Evolutionary conservation across 2,888 invertebrate species (phyloP).

Genomic region (Drosophila colorata): DNA sequence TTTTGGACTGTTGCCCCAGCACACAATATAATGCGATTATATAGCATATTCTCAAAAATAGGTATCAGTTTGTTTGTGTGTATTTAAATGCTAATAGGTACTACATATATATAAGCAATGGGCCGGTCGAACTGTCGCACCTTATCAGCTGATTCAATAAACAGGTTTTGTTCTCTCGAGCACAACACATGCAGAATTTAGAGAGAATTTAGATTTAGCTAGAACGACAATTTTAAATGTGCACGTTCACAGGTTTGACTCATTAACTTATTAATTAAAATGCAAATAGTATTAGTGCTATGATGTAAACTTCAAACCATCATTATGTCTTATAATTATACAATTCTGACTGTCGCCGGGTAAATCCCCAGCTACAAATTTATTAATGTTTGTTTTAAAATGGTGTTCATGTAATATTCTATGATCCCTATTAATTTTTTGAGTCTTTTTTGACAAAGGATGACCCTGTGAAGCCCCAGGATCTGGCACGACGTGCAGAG

Average conservation of each 20-base stretch:
- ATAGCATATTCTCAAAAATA: slow-evolving; percentile 2
- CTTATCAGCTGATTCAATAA: slow-evolving; percentile 22
- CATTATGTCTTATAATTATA: background rate
- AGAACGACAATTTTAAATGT: background rate
- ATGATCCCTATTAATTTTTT: too few relatives aligned
- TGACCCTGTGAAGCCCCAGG: too few relatives aligned
- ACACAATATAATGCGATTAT: background rate
- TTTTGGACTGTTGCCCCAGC: slow-evolving; percentile 16
- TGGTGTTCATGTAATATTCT: too few relatives aligned
- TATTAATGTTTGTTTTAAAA: background rate
- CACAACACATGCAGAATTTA: background rate
- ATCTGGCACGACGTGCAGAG: too few relatives aligned
- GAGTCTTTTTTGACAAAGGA: too few relatives aligned
- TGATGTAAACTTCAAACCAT: background rate
- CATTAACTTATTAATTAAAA: background rate
- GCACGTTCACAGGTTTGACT: background rate
- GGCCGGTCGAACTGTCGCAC: background rate
- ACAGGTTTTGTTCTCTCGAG: slow-evolving; percentile 12
- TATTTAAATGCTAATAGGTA: slow-evolving; percentile 1
- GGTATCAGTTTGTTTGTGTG: background rate
- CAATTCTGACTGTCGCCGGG: background rate
- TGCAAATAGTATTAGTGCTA: background rate
- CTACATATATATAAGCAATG: background rate
- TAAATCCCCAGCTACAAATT: background rate
- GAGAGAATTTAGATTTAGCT: too few relatives aligned